Base-by-base conservation (phyloP, 2,113 vertebrate genomes). In the Rhinoptilus africanus region DNA sequence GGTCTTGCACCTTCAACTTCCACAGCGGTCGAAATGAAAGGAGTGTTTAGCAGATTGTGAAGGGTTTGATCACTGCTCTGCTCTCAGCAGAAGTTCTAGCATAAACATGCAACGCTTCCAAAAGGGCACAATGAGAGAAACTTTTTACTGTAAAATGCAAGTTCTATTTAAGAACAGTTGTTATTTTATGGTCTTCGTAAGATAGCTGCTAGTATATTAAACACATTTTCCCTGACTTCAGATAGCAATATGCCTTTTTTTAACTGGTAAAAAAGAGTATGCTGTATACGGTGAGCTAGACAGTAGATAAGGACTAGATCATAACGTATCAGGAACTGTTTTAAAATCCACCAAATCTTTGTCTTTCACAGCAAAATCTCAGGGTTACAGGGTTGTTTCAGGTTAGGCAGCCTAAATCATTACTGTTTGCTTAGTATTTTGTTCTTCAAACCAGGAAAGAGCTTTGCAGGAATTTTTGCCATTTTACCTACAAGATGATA, bases 341-440 rank as follows among this genome's bases (percentile, higher is more conserved):
- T 88, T 88, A 69, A 84, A 93, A 75, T 73, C 79, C 64, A 75
- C 26, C 23, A 83, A 41, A 37, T 56, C 76, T 66, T 79, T 6
- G 2, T 84, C 23, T 93, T 47, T 50, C 41, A 88, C 57, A 85
- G 37, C 45, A 86, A 93, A 92, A 89, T 74, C 48, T 76, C 62
- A 66, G 30, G 35, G 30, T 78, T 85, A 78, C 35, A 30, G 64
- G 73, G 92, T 85, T 94, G 73, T 75, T 96, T 93, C 92, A 93
- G 95, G 96, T 91, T 95, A 96, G 35, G 35, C 32, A 92, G 74
- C 41, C 57, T 92, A 75, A 95, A 91, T 92, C 67, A 72, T 88
- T 81, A 48, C 24, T 57, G 53, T 87, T 97, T 88, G 75, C 67
- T 81, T 68, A 85, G 47, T 88, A 73, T 64, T 79, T 60, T 0